phyloP scores from a whole-genome alignment of 1,140 invertebrate genomes.

The Amyelois transitella region DNA sequence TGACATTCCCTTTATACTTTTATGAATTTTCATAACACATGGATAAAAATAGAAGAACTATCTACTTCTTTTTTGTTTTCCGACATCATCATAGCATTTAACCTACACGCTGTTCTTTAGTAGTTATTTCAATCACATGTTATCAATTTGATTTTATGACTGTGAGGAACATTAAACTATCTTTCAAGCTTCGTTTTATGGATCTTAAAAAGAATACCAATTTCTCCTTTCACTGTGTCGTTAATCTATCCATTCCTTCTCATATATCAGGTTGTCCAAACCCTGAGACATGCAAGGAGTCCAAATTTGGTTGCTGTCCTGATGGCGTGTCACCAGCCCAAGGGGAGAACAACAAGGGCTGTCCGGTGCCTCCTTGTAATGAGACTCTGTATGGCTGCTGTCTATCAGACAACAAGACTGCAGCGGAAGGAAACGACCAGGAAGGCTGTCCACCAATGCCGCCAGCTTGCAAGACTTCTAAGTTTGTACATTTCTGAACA shows the following conservation, averaged over 20 bases:
- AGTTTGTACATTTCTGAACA: constrained; percentile 69
- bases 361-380: constrained; percentile 83
- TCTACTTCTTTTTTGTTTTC: too few species aligned
- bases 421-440: constrained; percentile 86
- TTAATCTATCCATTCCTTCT: background rate
- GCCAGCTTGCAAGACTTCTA: constrained; percentile 77
- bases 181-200: too few species aligned
- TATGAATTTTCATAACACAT: too few species aligned
- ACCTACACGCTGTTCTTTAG: too few species aligned
- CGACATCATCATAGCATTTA: too few species aligned
- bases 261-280: constrained; percentile 77
- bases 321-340: constrained; percentile 89
- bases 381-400: constrained; percentile 91
- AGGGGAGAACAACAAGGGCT: constrained; percentile 83
- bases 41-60: too few species aligned
- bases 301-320: constrained; percentile 90
- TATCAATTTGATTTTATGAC: too few species aligned
- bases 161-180: too few species aligned
- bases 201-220: too few species aligned
- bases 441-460: constrained; percentile 86
- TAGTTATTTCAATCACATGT: too few species aligned
- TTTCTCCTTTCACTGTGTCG: too few species aligned
- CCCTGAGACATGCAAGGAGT: constrained; percentile 85
- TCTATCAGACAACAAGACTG: constrained; percentile 82
- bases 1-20: background rate